Conservation (phyloP, 2,797 vertebrate genomes). For the Somateria mollissima region DNA sequence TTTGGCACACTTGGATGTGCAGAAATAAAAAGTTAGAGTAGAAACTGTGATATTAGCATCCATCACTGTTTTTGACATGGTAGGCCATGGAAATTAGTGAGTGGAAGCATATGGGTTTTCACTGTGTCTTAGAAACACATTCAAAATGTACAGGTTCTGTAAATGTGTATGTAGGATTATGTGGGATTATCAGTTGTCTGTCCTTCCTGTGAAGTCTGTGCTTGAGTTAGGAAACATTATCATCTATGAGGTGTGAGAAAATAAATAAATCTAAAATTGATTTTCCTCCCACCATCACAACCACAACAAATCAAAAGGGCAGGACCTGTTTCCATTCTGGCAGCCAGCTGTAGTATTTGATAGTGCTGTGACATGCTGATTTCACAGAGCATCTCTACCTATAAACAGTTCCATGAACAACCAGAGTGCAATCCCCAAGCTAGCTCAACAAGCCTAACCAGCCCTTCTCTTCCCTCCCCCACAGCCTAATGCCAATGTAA, state of each 20-base stretch:
- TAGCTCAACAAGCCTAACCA: neutral
- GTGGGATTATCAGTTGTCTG: neutral
- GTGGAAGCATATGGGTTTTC: neutral
- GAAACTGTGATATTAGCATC: neutral
- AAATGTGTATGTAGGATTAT: neutral
- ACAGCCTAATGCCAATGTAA: neutral
- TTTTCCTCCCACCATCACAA: neutral
- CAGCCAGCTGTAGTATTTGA: neutral
- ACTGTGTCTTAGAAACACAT: neutral
- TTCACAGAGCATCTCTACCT: neutral
- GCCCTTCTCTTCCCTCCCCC: neutral
- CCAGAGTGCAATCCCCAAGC: neutral
- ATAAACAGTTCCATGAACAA: neutral
- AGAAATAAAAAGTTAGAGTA: neutral
- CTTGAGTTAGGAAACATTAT: neutral
- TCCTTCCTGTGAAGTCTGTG: neutral
- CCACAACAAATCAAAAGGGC: neutral
- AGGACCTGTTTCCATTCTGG: neutral
- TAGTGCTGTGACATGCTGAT: neutral
- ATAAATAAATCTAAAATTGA: neutral
- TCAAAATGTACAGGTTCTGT: neutral
- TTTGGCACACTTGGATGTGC: neutral
- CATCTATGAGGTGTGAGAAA: neutral
- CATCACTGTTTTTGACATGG: neutral
- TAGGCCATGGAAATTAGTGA: neutral